Evolutionary conservation across 2,113 vertebrate species (phyloP).

Genomic region (Geothlypis trichas): DNA sequence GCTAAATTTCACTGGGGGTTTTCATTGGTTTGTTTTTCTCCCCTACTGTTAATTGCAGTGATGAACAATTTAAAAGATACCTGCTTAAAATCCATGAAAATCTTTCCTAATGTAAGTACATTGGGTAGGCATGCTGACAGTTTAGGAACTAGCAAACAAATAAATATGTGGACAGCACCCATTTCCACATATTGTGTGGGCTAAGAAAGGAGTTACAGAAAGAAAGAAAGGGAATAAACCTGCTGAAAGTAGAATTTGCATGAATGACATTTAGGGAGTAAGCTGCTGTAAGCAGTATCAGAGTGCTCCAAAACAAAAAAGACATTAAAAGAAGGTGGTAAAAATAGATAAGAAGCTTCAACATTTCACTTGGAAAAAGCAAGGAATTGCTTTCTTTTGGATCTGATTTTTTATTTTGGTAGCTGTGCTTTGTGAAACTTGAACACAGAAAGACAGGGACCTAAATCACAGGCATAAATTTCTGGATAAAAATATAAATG

Average conservation of each 20-base stretch:
- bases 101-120: background rate
- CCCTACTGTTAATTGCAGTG: accelerated
- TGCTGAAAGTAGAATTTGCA: background rate
- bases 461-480: background rate
- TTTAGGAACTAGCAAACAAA: background rate
- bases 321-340: background rate
- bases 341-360: background rate
- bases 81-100: background rate
- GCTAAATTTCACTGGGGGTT: background rate
- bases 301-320: background rate
- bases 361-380: background rate
- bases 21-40: background rate
- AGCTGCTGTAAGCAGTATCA: background rate
- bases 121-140: background rate
- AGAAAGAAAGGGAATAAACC: background rate
- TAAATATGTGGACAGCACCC: background rate
- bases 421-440: background rate
- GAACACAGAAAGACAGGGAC: background rate
- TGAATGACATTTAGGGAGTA: background rate
- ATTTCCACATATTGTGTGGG: background rate
- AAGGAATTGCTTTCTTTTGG: background rate
- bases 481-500: background rate
- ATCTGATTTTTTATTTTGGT: background rate
- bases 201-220: background rate
- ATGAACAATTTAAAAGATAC: background rate